Evolutionary conservation across 2,113 vertebrate species (phyloP).

Genomic region (Petaurus breviceps): DNA sequence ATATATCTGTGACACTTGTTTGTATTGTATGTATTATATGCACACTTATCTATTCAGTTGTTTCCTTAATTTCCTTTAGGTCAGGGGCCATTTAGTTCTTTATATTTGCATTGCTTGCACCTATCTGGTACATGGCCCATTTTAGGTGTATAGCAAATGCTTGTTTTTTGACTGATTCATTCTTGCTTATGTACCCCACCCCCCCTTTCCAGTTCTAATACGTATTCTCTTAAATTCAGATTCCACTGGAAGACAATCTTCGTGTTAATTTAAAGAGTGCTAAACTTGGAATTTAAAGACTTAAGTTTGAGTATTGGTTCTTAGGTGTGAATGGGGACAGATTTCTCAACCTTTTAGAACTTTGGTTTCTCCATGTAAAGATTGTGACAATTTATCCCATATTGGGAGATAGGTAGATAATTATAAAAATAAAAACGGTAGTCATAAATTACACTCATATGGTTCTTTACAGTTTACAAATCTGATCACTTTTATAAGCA

Average conservation of each 20-base stretch:
- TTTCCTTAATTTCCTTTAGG: not conserved
- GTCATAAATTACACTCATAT: not conserved
- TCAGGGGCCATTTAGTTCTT: not conserved
- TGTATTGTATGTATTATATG: not conserved
- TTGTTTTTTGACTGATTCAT: too few relatives aligned
- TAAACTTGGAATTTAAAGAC: too few relatives aligned
- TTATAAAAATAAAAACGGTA: not conserved
- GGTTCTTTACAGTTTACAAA: not conserved
- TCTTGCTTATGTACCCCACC: too few relatives aligned
- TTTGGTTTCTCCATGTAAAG: not conserved
- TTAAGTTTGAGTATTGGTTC: not conserved
- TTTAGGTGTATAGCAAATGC: too few relatives aligned
- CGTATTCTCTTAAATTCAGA: too few relatives aligned
- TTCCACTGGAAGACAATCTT: too few relatives aligned
- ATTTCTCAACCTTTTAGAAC: not conserved
- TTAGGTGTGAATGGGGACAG: not conserved
- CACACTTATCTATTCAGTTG: not conserved
- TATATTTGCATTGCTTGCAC: not conserved
- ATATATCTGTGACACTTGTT: not conserved
- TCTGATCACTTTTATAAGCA: not conserved
- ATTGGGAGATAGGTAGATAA: not conserved
- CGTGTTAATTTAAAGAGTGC: too few relatives aligned
- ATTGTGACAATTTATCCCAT: not conserved
- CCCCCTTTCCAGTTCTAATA: too few relatives aligned
- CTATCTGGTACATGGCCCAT: too few relatives aligned